Conservation (phyloP, 1,140 invertebrate species). For the Metopolophium dirhodum region DNA sequence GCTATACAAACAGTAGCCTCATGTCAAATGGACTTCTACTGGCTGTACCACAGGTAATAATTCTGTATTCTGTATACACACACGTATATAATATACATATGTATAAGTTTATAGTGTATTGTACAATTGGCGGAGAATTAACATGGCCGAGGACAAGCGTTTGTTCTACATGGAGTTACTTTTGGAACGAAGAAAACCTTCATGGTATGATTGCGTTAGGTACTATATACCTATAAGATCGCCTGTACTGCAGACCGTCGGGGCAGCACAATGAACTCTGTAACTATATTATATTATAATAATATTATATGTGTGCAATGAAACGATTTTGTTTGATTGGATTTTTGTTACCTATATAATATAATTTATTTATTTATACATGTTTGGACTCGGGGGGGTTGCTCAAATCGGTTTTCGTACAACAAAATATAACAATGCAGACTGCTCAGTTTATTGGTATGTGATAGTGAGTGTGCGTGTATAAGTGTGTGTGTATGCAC, state of each 20-base stretch:
- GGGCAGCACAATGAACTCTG: not conserved
- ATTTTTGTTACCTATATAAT: not conserved
- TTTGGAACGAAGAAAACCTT: slow-evolving; percentile 35
- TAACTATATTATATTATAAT: not conserved
- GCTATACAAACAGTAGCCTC: not conserved
- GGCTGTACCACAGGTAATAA: not conserved
- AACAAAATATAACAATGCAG: not conserved
- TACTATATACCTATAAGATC: not conserved
- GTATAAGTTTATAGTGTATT: not conserved
- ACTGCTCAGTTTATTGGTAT: not conserved
- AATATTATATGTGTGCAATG: not conserved
- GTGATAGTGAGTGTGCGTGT: not conserved
- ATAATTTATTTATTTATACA: not conserved
- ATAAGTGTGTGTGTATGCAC: not conserved
- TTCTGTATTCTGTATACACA: not conserved
- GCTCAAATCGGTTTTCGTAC: not conserved
- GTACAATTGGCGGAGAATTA: not conserved
- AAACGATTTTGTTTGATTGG: slow-evolving; percentile 20
- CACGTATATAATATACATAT: no score
- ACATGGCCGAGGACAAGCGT: slow-evolving; percentile 36
- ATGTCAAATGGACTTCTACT: not conserved
- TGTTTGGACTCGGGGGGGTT: not conserved
- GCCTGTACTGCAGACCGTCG: not conserved
- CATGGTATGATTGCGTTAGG: slow-evolving; percentile 27
- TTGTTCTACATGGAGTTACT: not conserved